phyloP scores from a whole-genome alignment of 2,113 vertebrate genomes.

The Callocephalon fimbriatum region DNA sequence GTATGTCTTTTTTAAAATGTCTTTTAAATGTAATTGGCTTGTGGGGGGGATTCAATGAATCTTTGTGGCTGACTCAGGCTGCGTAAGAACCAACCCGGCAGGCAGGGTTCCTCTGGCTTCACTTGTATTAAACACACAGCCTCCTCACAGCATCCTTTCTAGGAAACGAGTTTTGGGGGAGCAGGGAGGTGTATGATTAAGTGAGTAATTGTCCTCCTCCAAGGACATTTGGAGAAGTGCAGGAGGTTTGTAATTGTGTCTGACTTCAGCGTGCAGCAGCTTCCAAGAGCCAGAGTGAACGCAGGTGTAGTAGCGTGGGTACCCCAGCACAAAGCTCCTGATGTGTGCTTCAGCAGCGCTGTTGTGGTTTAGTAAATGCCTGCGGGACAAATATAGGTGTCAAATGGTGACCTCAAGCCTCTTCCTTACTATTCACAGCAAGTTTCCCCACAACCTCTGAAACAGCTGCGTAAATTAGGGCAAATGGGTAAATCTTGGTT shows the following conservation, averaged over 20 bases:
- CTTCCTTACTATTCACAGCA: background rate
- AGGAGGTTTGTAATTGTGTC: background rate
- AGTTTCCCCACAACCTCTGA: background rate
- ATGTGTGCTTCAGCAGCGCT: background rate
- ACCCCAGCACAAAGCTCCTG: background rate
- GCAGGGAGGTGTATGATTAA: background rate
- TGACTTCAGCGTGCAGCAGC: background rate
- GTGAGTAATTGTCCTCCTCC: background rate
- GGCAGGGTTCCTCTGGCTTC: background rate
- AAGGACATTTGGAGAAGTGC: background rate
- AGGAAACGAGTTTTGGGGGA: background rate
- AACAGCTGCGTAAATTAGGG: background rate
- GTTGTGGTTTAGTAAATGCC: background rate
- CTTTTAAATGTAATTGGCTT: background rate
- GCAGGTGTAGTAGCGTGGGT: fast-evolving
- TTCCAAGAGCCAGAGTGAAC: background rate
- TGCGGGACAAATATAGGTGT: background rate
- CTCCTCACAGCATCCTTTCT: background rate
- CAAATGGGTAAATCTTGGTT: background rate
- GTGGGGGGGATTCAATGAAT: background rate
- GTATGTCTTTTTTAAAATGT: background rate
- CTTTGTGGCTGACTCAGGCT: background rate
- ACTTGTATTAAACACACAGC: fast-evolving
- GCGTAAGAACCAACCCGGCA: fast-evolving
- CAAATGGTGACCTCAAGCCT: background rate